phyloP scores from a whole-genome alignment of 2,113 vertebrate species.

The Chlorodrepanis virens region DNA sequence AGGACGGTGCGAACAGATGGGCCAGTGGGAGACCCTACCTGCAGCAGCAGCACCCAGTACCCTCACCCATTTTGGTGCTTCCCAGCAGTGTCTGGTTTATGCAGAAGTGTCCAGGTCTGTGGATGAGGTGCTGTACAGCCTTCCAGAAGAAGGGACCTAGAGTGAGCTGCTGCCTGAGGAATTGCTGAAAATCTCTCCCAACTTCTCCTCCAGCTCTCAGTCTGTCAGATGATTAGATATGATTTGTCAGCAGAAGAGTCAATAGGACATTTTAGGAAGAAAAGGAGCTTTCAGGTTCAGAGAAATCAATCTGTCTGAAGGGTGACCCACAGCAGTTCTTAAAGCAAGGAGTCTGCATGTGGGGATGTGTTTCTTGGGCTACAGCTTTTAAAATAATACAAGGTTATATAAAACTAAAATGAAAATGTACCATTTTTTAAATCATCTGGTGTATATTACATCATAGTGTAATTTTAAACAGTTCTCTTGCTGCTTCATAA shows the following conservation, averaged over 20 bases:
- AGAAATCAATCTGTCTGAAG: not conserved
- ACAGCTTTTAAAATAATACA: not conserved
- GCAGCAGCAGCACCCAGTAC: not conserved
- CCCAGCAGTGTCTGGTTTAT: not conserved
- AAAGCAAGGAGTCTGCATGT: not conserved
- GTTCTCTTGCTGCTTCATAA: not conserved
- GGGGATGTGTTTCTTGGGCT: not conserved
- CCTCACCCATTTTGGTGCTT: rapidly evolving
- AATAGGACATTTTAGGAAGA: not conserved
- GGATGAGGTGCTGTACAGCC: not conserved
- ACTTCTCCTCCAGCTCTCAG: not conserved
- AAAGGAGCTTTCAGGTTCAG: not conserved
- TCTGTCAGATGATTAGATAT: not conserved
- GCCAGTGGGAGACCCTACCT: rapidly evolving
- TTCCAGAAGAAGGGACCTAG: not conserved
- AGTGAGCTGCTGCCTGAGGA: not conserved
- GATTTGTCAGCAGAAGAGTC: not conserved
- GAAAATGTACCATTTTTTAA: not conserved
- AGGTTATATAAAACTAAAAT: not conserved
- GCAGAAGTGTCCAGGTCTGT: rapidly evolving
- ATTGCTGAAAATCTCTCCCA: not conserved
- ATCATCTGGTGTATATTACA: not conserved
- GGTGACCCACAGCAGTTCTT: not conserved
- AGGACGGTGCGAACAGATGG: rapidly evolving
- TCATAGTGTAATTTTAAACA: not conserved